Conservation (phyloP, 92 coral and sea anemone species). For the Metridium senile region DNA sequence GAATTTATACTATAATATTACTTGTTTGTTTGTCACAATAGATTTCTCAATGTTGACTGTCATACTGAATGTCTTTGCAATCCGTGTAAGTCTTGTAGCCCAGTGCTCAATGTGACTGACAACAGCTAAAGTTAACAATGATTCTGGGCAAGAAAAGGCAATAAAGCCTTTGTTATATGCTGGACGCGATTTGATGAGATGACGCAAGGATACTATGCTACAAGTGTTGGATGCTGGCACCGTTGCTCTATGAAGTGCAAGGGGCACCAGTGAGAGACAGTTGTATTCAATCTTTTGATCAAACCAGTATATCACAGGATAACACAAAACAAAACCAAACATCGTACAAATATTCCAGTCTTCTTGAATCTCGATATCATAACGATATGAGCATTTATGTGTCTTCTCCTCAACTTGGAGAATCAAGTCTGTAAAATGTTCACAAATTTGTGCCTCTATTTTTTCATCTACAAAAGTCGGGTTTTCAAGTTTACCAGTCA, state of each 20-base stretch:
- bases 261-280: slow-evolving; percentile 45
- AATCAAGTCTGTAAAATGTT: slow-evolving; percentile 15
- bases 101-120: slow-evolving; percentile 11
- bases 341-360: slow-evolving; percentile 47
- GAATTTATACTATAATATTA: slow-evolving; percentile 12
- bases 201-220: background rate
- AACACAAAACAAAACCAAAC: slow-evolving; percentile 70
- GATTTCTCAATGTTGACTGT: slow-evolving; percentile 5
- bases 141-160: slow-evolving; percentile 21
- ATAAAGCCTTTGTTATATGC: background rate
- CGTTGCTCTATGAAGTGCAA: slow-evolving; percentile 36
- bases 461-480: slow-evolving; percentile 28
- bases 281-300: slow-evolving; percentile 31
- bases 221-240: background rate
- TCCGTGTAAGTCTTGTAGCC: background rate
- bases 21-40: slow-evolving; percentile 2
- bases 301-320: slow-evolving; percentile 84
- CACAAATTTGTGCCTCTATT: background rate
- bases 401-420: slow-evolving; percentile 1
- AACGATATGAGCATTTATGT: background rate
- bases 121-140: background rate
- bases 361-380: slow-evolving; percentile 4
- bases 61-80: background rate
- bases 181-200: background rate
- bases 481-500: slow-evolving; percentile 43